These are phyloP conservation scores for Parotocinclus haroldoi DNA, from an alignment of 2,797 vertebrate species.

Conservation along the genomic window DNA sequence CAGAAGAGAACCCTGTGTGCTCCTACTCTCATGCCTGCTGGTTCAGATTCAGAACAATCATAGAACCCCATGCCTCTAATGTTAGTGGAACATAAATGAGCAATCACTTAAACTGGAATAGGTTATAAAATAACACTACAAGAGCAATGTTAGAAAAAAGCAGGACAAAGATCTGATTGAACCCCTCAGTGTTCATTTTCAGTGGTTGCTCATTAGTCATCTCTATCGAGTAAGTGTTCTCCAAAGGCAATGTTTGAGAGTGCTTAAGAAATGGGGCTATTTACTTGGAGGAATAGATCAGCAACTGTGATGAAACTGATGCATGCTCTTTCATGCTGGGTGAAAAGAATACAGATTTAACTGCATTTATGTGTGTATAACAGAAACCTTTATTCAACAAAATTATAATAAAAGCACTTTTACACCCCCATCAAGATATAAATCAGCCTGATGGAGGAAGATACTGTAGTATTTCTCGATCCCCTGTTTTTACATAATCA, in stretches of 20 bases:
- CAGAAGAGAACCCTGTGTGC: too few species aligned
- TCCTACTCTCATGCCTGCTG: neutral
- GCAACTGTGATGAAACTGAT: neutral
- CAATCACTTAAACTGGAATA: constrained; percentile 13
- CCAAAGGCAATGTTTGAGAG: constrained; percentile 3
- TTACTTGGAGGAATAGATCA: neutral
- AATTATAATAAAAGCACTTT: too few species aligned
- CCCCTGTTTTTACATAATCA: too few species aligned
- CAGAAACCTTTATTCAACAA: too few species aligned
- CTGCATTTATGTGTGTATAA: neutral
- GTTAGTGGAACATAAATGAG: constrained; percentile 11
- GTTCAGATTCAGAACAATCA: neutral
- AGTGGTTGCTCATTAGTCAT: constrained; percentile 11
- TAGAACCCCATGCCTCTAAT: neutral
- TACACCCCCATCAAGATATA: too few species aligned
- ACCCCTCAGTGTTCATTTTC: constrained; percentile 13
- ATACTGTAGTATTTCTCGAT: too few species aligned
- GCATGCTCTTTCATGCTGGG: neutral
- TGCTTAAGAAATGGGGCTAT: neutral
- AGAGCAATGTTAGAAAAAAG: constrained; percentile 6
- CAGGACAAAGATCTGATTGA: constrained; percentile 10
- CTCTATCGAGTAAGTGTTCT: constrained; percentile 11
- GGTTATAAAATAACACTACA: neutral
- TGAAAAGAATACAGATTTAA: constrained; percentile 3
- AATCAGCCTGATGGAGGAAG: too few species aligned